Evolutionary conservation across 2,888 invertebrate genomes (phyloP), one percentile per base, ranked within the genome.

Genomic region (Acrobasis repandana): DNA sequence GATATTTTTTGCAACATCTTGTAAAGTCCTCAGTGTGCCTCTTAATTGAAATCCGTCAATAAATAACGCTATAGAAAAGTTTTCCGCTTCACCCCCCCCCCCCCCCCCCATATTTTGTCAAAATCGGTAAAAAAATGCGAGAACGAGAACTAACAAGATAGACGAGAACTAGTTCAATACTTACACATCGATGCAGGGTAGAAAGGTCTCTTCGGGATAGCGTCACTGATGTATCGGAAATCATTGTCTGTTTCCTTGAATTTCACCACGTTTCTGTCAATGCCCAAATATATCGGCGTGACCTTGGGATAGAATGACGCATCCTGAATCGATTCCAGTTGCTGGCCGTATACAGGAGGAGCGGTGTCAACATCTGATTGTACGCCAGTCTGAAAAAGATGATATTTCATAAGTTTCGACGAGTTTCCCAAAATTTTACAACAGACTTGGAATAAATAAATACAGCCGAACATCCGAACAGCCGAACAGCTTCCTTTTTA

Each of bases 111-210:
- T n/a, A n/a, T n/a, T n/a, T n/a, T n/a, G n/a, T n/a, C n/a, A n/a
- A n/a, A n/a, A n/a, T n/a, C n/a, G n/a, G n/a, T n/a, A n/a, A n/a
- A n/a, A n/a, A n/a, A n/a, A n/a, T n/a, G n/a, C n/a, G n/a, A n/a
- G n/a, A n/a, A n/a, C n/a, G n/a, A n/a, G n/a, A n/a, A n/a, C n/a
- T n/a, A n/a, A n/a, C n/a, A n/a, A n/a, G n/a, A n/a, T n/a, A n/a
- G n/a, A n/a, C n/a, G n/a, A n/a, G n/a, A n/a, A n/a, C n/a, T n/a
- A n/a, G n/a, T 49, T 9, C 11, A 20, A 61, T 46, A 56, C 87
- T 89, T 77, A 93, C 93, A 83, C 59, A 93, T 71, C 20, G 88
- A 82, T 4, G 93, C 85, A 8, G 94, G 93, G 69, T 86, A 93
- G 66, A 88, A 93, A 2, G 89, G 86, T 60, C 85, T 90, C 68